Evolutionary conservation across 2,888 invertebrate species (phyloP).

Genomic region (Nymphalis urticae): DNA sequence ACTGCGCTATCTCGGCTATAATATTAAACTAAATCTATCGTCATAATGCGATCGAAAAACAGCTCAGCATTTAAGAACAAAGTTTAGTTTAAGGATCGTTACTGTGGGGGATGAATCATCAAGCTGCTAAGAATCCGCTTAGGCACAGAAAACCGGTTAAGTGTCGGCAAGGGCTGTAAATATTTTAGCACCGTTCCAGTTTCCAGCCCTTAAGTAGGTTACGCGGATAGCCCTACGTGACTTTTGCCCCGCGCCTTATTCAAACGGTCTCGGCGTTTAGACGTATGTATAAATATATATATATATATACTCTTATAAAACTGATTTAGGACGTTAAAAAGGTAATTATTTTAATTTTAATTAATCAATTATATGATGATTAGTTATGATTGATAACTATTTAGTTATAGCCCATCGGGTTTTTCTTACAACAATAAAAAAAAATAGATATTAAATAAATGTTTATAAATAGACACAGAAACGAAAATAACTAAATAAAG

Average conservation of each 20-base stretch:
- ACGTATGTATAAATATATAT: background rate
- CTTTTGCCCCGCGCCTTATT: slow-evolving; percentile 26
- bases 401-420: too few species aligned
- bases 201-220: slow-evolving; percentile 51
- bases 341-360: too few species aligned
- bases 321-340: background rate
- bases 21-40: background rate
- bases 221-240: slow-evolving; percentile 40
- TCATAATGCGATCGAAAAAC: background rate
- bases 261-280: slow-evolving; percentile 11
- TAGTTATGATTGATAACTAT: too few species aligned
- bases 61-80: background rate
- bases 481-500: too few species aligned
- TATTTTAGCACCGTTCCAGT: slow-evolving; percentile 51
- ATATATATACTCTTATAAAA: background rate
- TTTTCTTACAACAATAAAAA: too few species aligned
- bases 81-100: background rate
- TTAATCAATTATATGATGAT: too few species aligned
- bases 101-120: background rate
- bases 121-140: slow-evolving; percentile 28
- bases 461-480: too few species aligned
- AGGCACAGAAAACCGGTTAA: slow-evolving; percentile 32
- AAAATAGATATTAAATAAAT: too few species aligned
- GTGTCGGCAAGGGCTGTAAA: slow-evolving; percentile 47
- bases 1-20: background rate